phyloP scores from a whole-genome alignment of 2,888 invertebrate genomes.

The Acanthosoma haemorrhoidale region DNA sequence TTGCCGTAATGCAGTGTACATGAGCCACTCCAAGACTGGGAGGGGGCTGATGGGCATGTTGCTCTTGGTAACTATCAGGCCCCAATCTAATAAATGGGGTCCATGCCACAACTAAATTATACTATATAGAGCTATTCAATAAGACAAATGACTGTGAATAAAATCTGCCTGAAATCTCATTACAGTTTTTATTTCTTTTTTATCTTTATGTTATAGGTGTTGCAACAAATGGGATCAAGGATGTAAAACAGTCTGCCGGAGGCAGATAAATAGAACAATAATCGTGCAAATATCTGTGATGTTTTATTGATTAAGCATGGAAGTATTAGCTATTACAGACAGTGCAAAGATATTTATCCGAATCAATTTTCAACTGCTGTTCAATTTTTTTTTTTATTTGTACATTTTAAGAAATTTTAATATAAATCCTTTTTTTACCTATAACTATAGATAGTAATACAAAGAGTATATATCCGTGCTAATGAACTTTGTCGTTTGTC shows the following conservation, averaged over 20 bases:
- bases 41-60: too few relatives aligned
- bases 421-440: not conserved
- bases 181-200: not conserved
- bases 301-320: conserved; percentile 17
- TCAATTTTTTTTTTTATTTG: conserved; percentile 2
- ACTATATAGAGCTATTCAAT: too few relatives aligned
- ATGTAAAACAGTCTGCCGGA: conserved; percentile 60
- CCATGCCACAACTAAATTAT: too few relatives aligned
- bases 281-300: conserved; percentile 23
- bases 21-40: too few relatives aligned
- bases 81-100: too few relatives aligned
- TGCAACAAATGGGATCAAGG: conserved; percentile 90
- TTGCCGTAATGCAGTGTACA: too few relatives aligned
- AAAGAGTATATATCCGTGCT: not conserved
- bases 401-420: not conserved
- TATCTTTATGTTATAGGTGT: conserved; percentile 51
- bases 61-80: too few relatives aligned
- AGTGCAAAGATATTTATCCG: not conserved
- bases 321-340: not conserved
- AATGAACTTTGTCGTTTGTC: not conserved
- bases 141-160: too few relatives aligned
- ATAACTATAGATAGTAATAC: conserved; percentile 7
- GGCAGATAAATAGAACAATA: conserved; percentile 14
- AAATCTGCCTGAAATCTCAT: too few relatives aligned
- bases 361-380: conserved; percentile 15